A percentile compares a stretch with the other conserved stretches of the same genome.
Conservation (phyloP, 2,113 vertebrate genomes). For the Arvicanthis niloticus region DNA sequence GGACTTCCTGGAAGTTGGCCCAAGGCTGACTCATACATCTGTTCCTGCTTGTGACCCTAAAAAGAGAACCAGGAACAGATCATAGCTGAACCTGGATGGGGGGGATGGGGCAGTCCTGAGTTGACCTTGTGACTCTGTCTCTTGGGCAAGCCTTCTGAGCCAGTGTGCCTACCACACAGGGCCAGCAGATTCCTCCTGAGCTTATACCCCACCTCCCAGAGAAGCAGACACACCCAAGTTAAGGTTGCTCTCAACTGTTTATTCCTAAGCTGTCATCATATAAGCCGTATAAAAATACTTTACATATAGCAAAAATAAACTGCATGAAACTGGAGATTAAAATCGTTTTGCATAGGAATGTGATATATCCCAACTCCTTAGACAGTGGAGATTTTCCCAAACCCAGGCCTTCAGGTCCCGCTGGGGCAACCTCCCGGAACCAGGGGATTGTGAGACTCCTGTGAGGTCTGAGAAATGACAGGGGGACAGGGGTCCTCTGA, state of each 20-base stretch:
- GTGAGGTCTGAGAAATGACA: background rate
- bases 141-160: background rate
- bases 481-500: background rate
- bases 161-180: background rate
- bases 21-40: accelerated
- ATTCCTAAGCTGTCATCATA: constrained; percentile 90
- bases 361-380: constrained; percentile 69
- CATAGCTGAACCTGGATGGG: background rate
- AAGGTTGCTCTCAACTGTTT: constrained; percentile 84
- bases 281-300: constrained; percentile 92
- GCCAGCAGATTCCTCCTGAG: accelerated
- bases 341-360: constrained; percentile 86
- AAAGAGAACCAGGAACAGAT: background rate
- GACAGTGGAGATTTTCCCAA: constrained; percentile 59
- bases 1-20: background rate
- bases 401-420: constrained; percentile 15
- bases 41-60: background rate
- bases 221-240: constrained; percentile 52
- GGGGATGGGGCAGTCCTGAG: background rate
- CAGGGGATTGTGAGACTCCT: background rate
- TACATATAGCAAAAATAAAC: constrained; percentile 88
- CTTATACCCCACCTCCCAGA: background rate
- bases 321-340: constrained; percentile 86
- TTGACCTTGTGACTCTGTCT: background rate
- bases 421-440: background rate